phyloP scores from a whole-genome alignment of 2,113 vertebrate species.

The Narcine bancroftii region DNA sequence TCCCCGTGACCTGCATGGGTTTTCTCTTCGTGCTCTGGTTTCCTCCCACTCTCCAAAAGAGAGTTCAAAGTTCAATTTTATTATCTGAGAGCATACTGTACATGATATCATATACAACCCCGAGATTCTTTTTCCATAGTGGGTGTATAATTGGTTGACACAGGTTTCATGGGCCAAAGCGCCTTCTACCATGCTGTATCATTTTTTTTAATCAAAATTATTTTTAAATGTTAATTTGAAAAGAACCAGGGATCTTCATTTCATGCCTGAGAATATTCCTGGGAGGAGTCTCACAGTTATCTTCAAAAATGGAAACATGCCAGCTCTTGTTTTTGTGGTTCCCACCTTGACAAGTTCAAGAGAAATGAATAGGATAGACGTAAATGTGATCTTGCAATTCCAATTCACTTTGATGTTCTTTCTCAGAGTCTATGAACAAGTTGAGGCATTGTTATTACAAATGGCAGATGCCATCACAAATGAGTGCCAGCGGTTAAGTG shows the following conservation, averaged over 20 bases:
- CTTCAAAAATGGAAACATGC: background rate
- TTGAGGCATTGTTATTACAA: slow-evolving; percentile 43
- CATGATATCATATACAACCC: too few species aligned
- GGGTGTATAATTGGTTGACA: too few species aligned
- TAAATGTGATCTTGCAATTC: background rate
- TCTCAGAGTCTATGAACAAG: background rate
- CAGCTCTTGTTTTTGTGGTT: background rate
- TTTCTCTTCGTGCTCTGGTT: too few species aligned
- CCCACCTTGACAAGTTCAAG: slow-evolving; percentile 37
- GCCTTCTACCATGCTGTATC: too few species aligned
- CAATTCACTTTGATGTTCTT: background rate
- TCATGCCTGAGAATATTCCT: background rate
- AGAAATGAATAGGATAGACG: background rate
- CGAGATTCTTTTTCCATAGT: too few species aligned
- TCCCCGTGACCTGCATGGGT: too few species aligned
- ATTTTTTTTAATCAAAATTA: too few species aligned
- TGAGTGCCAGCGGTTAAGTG: slow-evolving; percentile 64
- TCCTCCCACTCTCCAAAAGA: too few species aligned
- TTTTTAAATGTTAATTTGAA: too few species aligned
- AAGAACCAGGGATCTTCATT: background rate
- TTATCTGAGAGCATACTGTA: too few species aligned
- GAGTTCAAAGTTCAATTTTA: too few species aligned
- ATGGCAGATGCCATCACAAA: slow-evolving; percentile 57
- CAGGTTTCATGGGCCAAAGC: too few species aligned
- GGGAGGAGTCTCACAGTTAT: background rate